Base-by-base conservation (phyloP, 1,140 invertebrate genomes). In the Thaumetopoea pityocampa region DNA sequence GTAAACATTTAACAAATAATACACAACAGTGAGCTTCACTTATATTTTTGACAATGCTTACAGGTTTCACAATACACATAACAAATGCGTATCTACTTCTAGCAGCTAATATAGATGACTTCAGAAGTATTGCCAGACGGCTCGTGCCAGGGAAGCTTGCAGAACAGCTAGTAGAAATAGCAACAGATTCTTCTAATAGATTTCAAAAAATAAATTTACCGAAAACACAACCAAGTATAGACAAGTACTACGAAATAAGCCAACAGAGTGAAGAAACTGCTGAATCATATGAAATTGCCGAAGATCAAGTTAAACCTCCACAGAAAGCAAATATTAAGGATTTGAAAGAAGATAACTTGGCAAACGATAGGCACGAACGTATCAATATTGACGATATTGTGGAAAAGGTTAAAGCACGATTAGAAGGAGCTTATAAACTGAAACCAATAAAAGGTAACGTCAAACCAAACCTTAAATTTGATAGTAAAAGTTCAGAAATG, bases 71-170 rank as follows among this genome's bases (percentile, higher is more conserved):
- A n/a, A n/a, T n/a, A n/a, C n/a, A n/a, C n/a, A n/a, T n/a, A n/a
- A n/a, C n/a, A n/a, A n/a, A n/a, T n/a, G n/a, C n/a, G n/a, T 71
- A 77, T 11, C 49, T 78, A 1, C 6, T 73, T 3, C 40, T 78
- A 0, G 66, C 71, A 8, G 66, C 66, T 0, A 69, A 78, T 47
- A 9, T 68, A 18, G 56, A 71, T 2, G 76, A 76, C 20, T 67
- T 80, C 24, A 48, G 53, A 5, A 42, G 30, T 1, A 54, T 80
- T 22, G 71, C 67, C 0, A 67, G 58, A 15, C 61, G 70, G 47
- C 47, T 73, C 3, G 30, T 64, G 0, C 51, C 71, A 1, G 45
- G 62, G 20, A 40, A 53, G 1, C 8, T 77, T 1, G 59, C 54
- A 1, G 23, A 60, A 1, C 46, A 53, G 34, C 14, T 77, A 11